Evolutionary conservation across 2,113 vertebrate species (phyloP), one percentile per base, ranked within the genome.

Genomic region (Ictalurus furcatus): DNA sequence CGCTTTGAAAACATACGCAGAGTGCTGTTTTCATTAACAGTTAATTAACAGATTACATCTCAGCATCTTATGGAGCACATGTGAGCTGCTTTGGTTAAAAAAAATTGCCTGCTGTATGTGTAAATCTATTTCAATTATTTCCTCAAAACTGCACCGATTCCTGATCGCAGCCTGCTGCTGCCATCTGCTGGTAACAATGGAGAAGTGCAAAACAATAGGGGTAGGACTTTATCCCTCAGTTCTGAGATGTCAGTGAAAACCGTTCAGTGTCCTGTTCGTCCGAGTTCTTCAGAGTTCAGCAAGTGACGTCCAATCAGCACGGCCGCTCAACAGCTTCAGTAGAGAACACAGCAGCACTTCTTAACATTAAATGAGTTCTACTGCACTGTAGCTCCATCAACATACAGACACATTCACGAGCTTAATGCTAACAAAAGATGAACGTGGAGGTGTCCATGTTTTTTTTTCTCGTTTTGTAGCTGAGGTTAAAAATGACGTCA

Each of bases 111-210:
- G 28, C 3, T 21, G 16, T 34, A 81, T 11, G 14, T 56, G 16
- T 81, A 30, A 30, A 58, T 81, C 8, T 5, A 37, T 59, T 82
- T 61, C 0, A 58, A 82, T 34, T 1, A 58, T 23, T 59, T 59
- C 6, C 8, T 59, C 80, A 12, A 8, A 7, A 48, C 44, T 7
- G 44, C 11, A 6, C 44, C 17, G 28, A n/a, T 17, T 44, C 54
- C 34, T 79, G 73, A 30, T 30, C 30, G 4, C 71, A 69, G 67
- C 56, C 67, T 67, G 19, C 44, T 73, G 37, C 59, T 81, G 25
- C 85, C 90, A 87, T 58, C 85, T 90, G 85, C 79, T 89, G 90
- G 69, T 61, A 17, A 30, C 56, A 65, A 14, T 0, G 19, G 14
- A 48, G 54, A 61, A 56, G 37, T 21, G 59, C 44, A 34, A 54